phyloP scores from a whole-genome alignment of 1,140 invertebrate genomes.

The Contarinia nasturtii region DNA sequence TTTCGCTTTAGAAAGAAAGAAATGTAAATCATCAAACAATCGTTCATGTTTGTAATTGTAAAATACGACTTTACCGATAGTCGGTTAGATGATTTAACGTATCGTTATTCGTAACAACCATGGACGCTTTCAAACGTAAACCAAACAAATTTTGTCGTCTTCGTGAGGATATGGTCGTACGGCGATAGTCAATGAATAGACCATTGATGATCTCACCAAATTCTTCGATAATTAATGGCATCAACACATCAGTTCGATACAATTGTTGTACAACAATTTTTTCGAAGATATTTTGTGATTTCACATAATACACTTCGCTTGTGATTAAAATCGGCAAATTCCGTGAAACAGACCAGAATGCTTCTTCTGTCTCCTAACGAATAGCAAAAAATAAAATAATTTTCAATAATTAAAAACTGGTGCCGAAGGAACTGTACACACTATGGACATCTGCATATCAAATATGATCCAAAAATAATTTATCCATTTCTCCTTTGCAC shows the following conservation, averaged over 20 bases:
- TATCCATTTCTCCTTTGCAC: not conserved
- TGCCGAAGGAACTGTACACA: not conserved
- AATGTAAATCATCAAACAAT: not conserved
- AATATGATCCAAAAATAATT: not conserved
- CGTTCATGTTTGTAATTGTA: not conserved
- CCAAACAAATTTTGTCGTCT: slow-evolving; percentile 24
- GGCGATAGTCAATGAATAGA: slow-evolving; percentile 8
- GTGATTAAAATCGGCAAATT: not conserved
- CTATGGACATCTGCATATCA: not conserved
- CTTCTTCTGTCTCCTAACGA: not conserved
- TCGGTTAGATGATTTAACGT: slow-evolving; percentile 37
- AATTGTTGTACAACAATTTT: not conserved
- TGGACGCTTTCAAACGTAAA: slow-evolving; percentile 23
- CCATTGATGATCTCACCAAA: slow-evolving; percentile 4
- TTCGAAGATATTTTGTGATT: not conserved
- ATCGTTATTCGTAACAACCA: slow-evolving; percentile 34
- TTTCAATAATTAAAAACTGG: not conserved
- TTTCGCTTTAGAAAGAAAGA: slow-evolving; percentile 23
- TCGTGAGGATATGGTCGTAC: slow-evolving; percentile 10
- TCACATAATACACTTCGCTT: slow-evolving; percentile 1
- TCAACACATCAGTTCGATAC: not conserved
- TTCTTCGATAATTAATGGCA: not conserved
- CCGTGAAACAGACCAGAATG: not conserved
- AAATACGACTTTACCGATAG: slow-evolving; percentile 28
- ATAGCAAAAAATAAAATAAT: not conserved